Base-by-base conservation (phyloP, 1,140 invertebrate species). In the Cydia fagiglandana region DNA sequence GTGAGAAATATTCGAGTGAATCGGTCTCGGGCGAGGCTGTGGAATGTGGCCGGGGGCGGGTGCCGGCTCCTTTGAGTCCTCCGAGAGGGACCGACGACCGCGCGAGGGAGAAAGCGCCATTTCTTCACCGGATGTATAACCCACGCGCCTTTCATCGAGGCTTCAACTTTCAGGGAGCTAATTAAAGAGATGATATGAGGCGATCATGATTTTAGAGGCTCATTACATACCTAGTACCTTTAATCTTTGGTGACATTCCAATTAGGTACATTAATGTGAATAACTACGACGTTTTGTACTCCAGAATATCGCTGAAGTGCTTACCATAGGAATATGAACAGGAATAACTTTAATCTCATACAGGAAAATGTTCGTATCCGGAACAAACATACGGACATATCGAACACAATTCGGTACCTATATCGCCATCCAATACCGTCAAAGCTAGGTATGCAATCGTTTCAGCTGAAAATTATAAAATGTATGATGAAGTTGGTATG, bases 1-100 rank as follows among this genome's bases (percentile, higher is more conserved):
- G 91, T 93, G 93, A 93, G 93, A 93, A 93, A 93, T 90, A 91
- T 93, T 90, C 88, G 81, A 86, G 88, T 87, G 84, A 87, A 86
- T 83, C 84, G 88, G 83, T 82, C 82, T 83, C 87, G 81, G 77
- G 84, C 82, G 83, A 85, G 84, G 84, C 82, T 84, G 77, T 84
- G 90, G 90, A 91, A 92, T 92, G 91, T 86, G 88, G 88, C 86
- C 86, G 87, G 86, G 86, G 89, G 89, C 89, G 87, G 86, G 83
- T 86, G 89, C 89, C 90, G 91, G 90, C 89, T 87, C 86, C 89
- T 91, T 92, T 92, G 90, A 92, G 87, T 86, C 84, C 87, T 85
- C 88, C 81, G 84, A 87, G 82, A 86, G 85, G 83, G 90, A 86
- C 85, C 86, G 86, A 87, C 89, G 87, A 88, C 84, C 86, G 87